Conservation (phyloP, 2,113 vertebrate genomes). For the Paracanthobrama guichenoti region DNA sequence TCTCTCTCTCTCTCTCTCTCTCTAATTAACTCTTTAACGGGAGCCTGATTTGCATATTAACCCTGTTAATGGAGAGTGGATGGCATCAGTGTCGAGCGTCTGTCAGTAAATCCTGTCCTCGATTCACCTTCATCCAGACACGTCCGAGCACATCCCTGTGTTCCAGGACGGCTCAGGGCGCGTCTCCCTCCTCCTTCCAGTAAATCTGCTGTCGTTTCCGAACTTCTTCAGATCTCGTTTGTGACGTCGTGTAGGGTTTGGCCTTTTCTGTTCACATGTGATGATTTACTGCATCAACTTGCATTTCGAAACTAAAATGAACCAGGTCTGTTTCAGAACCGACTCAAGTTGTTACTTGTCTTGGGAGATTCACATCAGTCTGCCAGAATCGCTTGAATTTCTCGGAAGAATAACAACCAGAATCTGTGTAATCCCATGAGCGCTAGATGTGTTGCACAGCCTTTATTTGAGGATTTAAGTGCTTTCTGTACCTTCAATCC, state of each 20-base stretch:
- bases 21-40: neutral
- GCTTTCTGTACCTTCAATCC: neutral
- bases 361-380: neutral
- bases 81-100: neutral
- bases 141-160: constrained; percentile 11
- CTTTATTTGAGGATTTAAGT: neutral
- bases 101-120: neutral
- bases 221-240: too few relatives aligned
- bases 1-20: neutral
- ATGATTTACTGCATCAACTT: too few relatives aligned
- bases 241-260: neutral
- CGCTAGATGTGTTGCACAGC: neutral
- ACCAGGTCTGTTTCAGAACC: neutral
- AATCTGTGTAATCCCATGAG: neutral
- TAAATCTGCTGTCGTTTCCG: constrained; percentile 29
- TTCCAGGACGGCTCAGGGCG: too few relatives aligned
- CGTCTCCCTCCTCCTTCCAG: neutral
- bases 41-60: neutral
- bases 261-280: neutral
- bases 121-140: too few relatives aligned
- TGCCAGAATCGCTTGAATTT: neutral
- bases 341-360: constrained; percentile 20
- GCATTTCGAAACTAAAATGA: neutral
- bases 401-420: neutral
- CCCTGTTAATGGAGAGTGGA: neutral